Evolutionary conservation across 2,888 invertebrate genomes (phyloP).

Genomic region (Teinopalpus imperialis): DNA sequence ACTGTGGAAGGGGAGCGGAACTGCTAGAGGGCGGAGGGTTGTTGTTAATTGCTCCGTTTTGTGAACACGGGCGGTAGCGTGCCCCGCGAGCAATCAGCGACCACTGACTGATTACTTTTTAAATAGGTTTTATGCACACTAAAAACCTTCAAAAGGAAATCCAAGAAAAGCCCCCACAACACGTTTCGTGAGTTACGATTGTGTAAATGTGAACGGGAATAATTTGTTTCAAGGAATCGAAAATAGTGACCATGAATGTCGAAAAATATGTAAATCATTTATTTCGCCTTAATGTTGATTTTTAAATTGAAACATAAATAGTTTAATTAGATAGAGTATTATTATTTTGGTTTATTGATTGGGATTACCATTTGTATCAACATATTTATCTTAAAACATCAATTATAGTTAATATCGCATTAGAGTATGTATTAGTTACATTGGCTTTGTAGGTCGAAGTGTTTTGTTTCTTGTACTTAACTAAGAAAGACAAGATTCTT

Average conservation of each 20-base stretch:
- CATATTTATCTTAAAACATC: too few species aligned
- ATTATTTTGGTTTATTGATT: too few species aligned
- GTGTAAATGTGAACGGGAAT: conserved; percentile 52
- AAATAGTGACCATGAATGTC: conserved; percentile 45
- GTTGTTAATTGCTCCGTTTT: conserved; percentile 81
- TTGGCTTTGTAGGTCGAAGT: too few species aligned
- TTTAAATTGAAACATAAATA: too few species aligned
- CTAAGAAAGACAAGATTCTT: too few species aligned
- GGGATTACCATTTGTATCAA: too few species aligned
- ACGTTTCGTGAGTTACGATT: conserved; percentile 57
- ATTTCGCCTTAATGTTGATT: not conserved
- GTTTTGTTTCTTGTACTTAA: too few species aligned
- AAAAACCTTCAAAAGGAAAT: conserved; percentile 75
- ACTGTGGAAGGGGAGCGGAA: conserved; percentile 37
- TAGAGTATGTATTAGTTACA: too few species aligned
- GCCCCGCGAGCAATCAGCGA: conserved; percentile 75
- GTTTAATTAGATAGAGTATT: too few species aligned
- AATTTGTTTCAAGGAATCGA: conserved; percentile 54
- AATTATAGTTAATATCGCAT: too few species aligned
- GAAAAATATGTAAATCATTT: conserved; percentile 12
- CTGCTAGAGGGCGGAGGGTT: conserved; percentile 46
- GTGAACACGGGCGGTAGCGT: conserved; percentile 80
- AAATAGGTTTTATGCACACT: conserved; percentile 80
- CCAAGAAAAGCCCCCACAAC: conserved; percentile 52
- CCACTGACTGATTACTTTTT: conserved; percentile 81